Conservation (phyloP, 2,113 vertebrate genomes). For the Mesocricetus auratus region DNA sequence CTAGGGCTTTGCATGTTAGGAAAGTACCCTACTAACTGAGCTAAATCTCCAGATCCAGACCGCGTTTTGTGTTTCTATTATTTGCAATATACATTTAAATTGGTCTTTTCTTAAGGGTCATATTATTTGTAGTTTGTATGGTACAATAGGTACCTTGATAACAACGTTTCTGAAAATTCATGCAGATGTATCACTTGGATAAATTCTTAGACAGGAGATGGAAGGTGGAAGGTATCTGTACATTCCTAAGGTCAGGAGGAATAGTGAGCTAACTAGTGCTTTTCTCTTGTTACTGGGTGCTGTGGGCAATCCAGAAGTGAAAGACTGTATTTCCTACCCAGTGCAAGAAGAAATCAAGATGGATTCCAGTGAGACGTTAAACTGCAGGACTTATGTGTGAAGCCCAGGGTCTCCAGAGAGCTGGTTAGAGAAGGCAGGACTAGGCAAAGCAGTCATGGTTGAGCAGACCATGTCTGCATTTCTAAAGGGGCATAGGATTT, state of each 20-base stretch:
- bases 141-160: no score
- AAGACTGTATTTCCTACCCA: background rate
- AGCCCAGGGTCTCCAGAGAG: background rate
- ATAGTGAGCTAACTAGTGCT: background rate
- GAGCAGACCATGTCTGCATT: background rate
- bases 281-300: background rate
- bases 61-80: background rate
- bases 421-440: background rate
- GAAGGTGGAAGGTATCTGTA: no score
- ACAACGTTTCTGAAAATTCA: no score
- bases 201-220: no score
- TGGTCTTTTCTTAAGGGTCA: no score
- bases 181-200: no score
- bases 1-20: background rate
- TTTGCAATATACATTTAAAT: background rate
- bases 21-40: background rate
- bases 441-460: background rate
- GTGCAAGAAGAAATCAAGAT: background rate
- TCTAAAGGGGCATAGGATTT: background rate
- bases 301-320: background rate
- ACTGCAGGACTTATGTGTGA: no score
- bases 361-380: background rate
- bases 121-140: no score
- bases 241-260: no score
- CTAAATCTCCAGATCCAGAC: background rate